A percentile compares a stretch with the other conserved stretches of the same genome.
These are phyloP conservation scores for Cephus spinipes DNA, from an alignment of 2,888 invertebrate species.

Conservation along the genomic window DNA sequence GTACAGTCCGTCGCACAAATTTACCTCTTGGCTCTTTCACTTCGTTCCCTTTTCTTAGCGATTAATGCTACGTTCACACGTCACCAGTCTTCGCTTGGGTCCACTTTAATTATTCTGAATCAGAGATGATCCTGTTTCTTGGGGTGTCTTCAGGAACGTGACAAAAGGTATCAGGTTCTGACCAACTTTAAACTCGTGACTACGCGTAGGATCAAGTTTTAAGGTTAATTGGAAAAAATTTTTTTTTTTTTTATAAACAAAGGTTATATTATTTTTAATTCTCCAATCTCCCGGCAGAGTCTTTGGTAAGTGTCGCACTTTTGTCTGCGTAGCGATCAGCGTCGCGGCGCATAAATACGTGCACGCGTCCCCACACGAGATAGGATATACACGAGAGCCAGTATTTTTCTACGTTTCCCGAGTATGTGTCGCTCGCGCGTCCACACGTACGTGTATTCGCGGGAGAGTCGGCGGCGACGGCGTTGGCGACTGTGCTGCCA, in stretches of 20 bases:
- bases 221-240: too few relatives aligned
- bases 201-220: not conserved
- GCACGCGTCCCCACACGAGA: not conserved
- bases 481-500: conserved; percentile 28
- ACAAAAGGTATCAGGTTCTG: not conserved
- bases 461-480: conserved; percentile 1
- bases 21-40: not conserved
- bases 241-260: not conserved
- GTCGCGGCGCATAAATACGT: not conserved
- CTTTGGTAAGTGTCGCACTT: not conserved
- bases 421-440: not conserved
- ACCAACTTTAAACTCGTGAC: not conserved
- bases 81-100: not conserved
- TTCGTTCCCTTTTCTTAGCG: not conserved
- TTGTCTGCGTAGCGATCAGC: not conserved
- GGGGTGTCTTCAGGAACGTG: not conserved
- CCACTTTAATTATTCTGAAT: not conserved
- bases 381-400: not conserved
- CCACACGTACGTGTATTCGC: not conserved
- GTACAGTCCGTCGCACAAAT: not conserved
- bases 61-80: not conserved
- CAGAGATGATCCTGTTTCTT: not conserved
- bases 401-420: not conserved
- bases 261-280: too few relatives aligned
- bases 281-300: not conserved